Conservation (phyloP, 2,113 vertebrate genomes). For the Sinosuthora webbiana region DNA sequence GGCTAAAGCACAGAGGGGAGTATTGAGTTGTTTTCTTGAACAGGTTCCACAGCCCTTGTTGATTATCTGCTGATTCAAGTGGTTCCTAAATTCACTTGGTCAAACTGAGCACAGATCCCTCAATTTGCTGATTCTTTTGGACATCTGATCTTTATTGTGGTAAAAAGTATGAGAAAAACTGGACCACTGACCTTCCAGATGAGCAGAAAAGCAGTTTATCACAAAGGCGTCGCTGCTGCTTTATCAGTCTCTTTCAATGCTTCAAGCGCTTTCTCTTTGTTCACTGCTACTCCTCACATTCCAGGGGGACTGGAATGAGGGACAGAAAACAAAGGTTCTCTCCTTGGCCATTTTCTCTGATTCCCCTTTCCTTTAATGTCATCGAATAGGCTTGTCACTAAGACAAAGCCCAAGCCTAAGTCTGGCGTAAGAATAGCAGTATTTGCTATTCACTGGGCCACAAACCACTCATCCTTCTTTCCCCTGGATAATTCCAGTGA, state of each 20-base stretch:
- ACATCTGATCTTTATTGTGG: not conserved
- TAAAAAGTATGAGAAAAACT: not conserved
- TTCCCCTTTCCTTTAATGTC: not conserved
- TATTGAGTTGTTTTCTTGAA: not conserved
- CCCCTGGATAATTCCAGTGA: not conserved
- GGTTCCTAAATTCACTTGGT: not conserved
- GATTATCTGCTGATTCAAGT: not conserved
- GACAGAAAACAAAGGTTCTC: slow-evolving; percentile 2
- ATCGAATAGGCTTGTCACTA: not conserved
- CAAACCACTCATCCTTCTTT: not conserved
- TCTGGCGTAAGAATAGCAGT: not conserved
- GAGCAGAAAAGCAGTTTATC: slow-evolving; percentile 15
- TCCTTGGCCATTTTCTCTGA: not conserved
- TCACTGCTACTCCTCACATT: slow-evolving; percentile 1
- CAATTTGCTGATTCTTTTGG: not conserved
- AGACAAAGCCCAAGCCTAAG: slow-evolving; percentile 10
- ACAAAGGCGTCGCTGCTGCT: not conserved
- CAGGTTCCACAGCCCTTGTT: not conserved
- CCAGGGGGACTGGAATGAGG: not conserved
- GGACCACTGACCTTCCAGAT: not conserved
- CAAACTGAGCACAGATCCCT: not conserved
- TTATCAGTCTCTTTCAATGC: not conserved
- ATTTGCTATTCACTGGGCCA: not conserved
- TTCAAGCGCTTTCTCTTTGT: slow-evolving; percentile 1
- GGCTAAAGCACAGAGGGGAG: not conserved